These are phyloP conservation scores for Cephus pygmeus DNA, from an alignment of 2,888 invertebrate species.

Conservation along the genomic window DNA sequence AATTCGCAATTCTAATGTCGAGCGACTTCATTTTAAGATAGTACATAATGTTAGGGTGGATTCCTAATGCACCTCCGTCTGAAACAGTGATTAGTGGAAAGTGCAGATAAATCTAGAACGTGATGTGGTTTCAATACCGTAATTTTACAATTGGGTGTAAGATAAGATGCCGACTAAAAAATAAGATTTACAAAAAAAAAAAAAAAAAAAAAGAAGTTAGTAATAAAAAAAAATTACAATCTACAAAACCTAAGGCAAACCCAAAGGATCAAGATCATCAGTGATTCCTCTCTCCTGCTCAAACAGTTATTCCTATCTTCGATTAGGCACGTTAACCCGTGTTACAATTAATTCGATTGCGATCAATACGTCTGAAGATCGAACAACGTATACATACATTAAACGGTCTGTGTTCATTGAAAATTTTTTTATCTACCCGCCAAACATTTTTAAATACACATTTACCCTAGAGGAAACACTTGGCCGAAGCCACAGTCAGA, in stretches of 20 bases:
- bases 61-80: background rate
- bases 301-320: too few species aligned
- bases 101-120: conserved; percentile 32
- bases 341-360: conserved; percentile 7
- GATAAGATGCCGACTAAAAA: too few species aligned
- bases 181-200: too few species aligned
- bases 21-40: conserved; percentile 3
- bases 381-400: background rate
- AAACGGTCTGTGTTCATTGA: too few species aligned
- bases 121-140: conserved; percentile 4
- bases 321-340: background rate
- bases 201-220: too few species aligned
- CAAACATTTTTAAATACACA: background rate
- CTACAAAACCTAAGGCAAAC: too few species aligned
- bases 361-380: background rate
- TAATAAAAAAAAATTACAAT: too few species aligned
- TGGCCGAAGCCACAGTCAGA: background rate
- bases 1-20: background rate
- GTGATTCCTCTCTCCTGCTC: too few species aligned
- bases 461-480: too few species aligned
- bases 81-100: conserved; percentile 38
- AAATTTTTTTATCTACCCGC: too few species aligned
- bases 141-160: too few species aligned
- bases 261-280: too few species aligned
- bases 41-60: conserved; percentile 11